phyloP scores from a whole-genome alignment of 2,797 vertebrate species.

The Peromyscus eremicus region DNA sequence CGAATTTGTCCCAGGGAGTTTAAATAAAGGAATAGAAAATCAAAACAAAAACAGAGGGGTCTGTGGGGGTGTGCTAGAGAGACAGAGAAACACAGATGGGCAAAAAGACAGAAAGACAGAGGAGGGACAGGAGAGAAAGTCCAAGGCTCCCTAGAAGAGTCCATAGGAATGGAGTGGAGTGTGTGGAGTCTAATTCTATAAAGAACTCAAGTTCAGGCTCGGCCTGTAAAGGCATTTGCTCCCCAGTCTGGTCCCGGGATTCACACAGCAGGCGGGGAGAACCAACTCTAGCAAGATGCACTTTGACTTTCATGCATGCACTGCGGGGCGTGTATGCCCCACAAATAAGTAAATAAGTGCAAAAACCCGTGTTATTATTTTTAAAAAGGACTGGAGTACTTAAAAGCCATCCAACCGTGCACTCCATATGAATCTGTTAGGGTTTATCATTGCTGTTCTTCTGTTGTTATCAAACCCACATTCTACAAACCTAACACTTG shows the following conservation, averaged over 20 bases:
- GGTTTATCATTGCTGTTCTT: background rate
- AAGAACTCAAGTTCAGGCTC: background rate
- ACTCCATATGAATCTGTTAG: background rate
- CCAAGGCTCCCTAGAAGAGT: background rate
- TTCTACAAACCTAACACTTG: background rate
- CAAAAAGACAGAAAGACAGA: background rate
- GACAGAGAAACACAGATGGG: background rate
- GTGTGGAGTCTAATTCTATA: background rate
- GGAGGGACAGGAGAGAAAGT: background rate
- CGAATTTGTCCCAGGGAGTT: constrained; percentile 55
- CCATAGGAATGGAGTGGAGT: background rate
- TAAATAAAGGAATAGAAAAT: background rate
- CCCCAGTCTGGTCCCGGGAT: no score
- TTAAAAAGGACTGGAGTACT: background rate
- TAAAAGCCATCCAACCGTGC: no score
- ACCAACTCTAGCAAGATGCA: background rate
- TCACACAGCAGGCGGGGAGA: background rate
- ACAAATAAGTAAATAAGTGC: background rate
- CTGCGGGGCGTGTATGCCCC: background rate
- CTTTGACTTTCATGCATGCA: background rate
- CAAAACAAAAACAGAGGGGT: background rate
- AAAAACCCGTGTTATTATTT: background rate
- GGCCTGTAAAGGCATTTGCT: background rate
- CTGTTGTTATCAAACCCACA: background rate
- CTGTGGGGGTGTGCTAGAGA: background rate